These are phyloP conservation scores for Apomyelois bistriatella DNA, from an alignment of 2,888 invertebrate genomes.

Conservation along the genomic window DNA sequence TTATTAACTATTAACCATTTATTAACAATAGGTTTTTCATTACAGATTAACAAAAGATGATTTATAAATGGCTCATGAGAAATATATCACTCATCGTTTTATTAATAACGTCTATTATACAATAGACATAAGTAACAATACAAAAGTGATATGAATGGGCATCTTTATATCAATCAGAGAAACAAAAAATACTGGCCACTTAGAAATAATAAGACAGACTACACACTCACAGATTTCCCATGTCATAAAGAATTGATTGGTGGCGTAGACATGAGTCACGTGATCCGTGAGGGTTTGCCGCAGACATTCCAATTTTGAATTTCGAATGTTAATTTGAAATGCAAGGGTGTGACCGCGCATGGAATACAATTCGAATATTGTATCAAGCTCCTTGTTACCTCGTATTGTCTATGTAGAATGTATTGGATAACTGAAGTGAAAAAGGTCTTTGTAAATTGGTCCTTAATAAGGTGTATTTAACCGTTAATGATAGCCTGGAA, in stretches of 20 bases:
- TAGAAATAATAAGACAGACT: slow-evolving; percentile 12
- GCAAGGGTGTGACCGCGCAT: slow-evolving; percentile 53
- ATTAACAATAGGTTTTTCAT: slow-evolving; percentile 2
- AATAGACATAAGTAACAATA: background rate
- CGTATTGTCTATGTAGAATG: slow-evolving; percentile 10
- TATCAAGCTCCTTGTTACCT: slow-evolving; percentile 24
- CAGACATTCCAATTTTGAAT: slow-evolving; percentile 48
- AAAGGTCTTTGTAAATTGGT: slow-evolving; percentile 22
- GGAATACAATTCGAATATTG: slow-evolving; percentile 37
- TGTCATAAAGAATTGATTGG: slow-evolving; percentile 29
- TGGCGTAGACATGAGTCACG: slow-evolving; percentile 33
- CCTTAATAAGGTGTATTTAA: slow-evolving; percentile 24
- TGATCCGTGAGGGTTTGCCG: slow-evolving; percentile 46
- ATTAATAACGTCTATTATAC: slow-evolving; percentile 8
- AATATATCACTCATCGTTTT: background rate
- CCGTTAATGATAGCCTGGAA: slow-evolving; percentile 23
- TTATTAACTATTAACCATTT: slow-evolving; percentile 4
- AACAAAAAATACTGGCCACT: slow-evolving; percentile 3
- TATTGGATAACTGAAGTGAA: slow-evolving; percentile 18
- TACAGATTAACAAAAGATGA: background rate
- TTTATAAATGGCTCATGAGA: background rate
- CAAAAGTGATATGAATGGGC: background rate
- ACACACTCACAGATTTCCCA: slow-evolving; percentile 8
- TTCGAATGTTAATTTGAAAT: slow-evolving; percentile 57
- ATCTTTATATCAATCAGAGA: background rate